Percentiles rank a stretch among this genome's conserved stretches.
Evolutionary conservation across 2,888 invertebrate species (phyloP).

Genomic region (Acanthoscelides obtectus): DNA sequence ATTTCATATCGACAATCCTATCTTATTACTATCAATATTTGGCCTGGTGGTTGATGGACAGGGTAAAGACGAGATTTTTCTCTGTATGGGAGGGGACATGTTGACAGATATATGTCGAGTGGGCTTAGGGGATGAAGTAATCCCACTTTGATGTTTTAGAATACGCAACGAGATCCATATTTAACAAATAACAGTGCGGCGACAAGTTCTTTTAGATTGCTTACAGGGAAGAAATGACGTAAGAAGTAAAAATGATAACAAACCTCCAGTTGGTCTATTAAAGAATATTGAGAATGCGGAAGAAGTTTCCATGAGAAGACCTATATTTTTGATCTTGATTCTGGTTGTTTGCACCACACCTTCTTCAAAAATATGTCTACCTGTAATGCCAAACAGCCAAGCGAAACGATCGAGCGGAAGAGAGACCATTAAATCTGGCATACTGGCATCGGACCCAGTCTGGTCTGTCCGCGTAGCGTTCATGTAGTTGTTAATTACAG

Average conservation of each 20-base stretch:
- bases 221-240: too few relatives aligned
- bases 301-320: too few relatives aligned
- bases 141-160: too few relatives aligned
- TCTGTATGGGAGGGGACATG: not conserved
- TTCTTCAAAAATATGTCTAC: not conserved
- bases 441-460: not conserved
- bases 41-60: constrained; percentile 11
- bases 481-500: constrained; percentile 22
- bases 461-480: not conserved
- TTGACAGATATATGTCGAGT: not conserved
- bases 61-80: not conserved
- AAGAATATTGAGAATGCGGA: too few relatives aligned
- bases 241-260: too few relatives aligned
- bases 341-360: too few relatives aligned
- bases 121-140: not conserved
- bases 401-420: not conserved
- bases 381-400: not conserved
- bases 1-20: constrained; percentile 46
- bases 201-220: too few relatives aligned
- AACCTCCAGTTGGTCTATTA: too few relatives aligned
- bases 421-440: not conserved
- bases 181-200: too few relatives aligned
- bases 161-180: too few relatives aligned
- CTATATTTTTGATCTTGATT: too few relatives aligned
- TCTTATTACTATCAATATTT: constrained; percentile 24